phyloP scores from a whole-genome alignment of 2,797 vertebrate species.

The Acropternis orthonyx region DNA sequence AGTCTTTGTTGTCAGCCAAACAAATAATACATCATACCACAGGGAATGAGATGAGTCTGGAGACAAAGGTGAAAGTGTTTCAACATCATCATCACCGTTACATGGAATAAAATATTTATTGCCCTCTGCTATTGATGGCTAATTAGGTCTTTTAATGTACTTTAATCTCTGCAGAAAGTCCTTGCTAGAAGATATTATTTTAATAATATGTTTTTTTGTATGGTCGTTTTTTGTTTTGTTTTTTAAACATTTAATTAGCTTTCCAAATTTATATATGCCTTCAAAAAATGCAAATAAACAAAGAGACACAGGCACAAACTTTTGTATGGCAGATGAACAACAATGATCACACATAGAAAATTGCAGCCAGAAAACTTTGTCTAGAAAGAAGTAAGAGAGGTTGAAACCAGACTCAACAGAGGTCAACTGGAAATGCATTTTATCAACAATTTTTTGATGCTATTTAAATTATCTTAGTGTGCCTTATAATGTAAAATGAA shows the following conservation, averaged over 20 bases:
- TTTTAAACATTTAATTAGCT: not conserved
- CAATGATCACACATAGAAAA: not conserved
- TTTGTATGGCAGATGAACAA: fast-evolving
- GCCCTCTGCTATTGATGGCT: not conserved
- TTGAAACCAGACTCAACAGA: not conserved
- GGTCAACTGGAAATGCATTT: not conserved
- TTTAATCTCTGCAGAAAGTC: not conserved
- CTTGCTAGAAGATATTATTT: not conserved
- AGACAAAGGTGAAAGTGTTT: constrained; percentile 29
- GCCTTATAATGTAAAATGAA: not conserved
- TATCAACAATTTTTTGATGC: not conserved
- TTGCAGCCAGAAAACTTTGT: not conserved
- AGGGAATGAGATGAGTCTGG: constrained; percentile 7
- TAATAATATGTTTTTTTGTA: not conserved
- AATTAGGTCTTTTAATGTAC: not conserved
- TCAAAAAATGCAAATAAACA: not conserved
- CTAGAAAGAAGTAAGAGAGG: not conserved
- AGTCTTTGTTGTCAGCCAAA: constrained; percentile 66
- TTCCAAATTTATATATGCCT: not conserved
- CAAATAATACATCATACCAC: constrained; percentile 26
- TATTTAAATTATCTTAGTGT: not conserved
- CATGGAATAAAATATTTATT: constrained; percentile 51
- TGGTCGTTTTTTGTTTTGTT: not conserved
- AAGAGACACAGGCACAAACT: not conserved
- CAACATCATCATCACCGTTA: not conserved